Conservation (phyloP, 2,888 invertebrate genomes). For the Nephrocerus scutellatus region DNA sequence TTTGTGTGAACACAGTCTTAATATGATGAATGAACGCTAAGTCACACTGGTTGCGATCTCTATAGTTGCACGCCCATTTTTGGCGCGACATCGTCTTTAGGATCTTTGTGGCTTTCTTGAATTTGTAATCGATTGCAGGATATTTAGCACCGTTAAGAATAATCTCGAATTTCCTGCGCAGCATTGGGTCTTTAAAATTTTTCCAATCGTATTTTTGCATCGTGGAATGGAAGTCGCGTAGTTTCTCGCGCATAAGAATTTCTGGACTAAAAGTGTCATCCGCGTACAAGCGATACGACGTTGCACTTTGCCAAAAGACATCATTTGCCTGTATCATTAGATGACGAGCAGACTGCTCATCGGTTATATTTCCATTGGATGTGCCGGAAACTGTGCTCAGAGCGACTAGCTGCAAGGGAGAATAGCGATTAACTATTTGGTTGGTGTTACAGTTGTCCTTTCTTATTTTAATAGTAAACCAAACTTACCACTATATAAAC, state of each 20-base stretch:
- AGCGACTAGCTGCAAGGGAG: no score
- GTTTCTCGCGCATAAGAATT: constrained; percentile 27
- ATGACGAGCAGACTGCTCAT: constrained; percentile 20
- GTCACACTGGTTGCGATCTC: no score
- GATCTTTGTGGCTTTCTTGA: constrained; percentile 24
- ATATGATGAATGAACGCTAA: no score
- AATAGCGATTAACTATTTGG: no score
- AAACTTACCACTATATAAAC: no score
- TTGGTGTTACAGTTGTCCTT: no score
- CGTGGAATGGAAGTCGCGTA: constrained; percentile 22
- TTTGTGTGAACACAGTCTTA: constrained; percentile 36
- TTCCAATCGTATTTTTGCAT: constrained; percentile 25
- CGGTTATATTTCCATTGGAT: constrained; percentile 2
- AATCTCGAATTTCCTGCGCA: constrained; percentile 26
- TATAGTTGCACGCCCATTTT: constrained; percentile 22
- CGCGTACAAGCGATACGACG: constrained; percentile 24
- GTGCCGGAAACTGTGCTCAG: no score
- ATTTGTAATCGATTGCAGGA: constrained; percentile 24
- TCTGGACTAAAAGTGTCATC: constrained; percentile 27
- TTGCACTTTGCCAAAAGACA: constrained; percentile 25
- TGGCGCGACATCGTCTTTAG: constrained; percentile 25
- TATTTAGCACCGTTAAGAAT: constrained; percentile 26
- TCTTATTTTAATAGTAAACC: no score
- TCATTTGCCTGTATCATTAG: constrained; percentile 23
- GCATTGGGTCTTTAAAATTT: constrained; percentile 21